Base-by-base conservation (phyloP, 2,888 invertebrate genomes). In the Drosophila suboccidentalis region DNA sequence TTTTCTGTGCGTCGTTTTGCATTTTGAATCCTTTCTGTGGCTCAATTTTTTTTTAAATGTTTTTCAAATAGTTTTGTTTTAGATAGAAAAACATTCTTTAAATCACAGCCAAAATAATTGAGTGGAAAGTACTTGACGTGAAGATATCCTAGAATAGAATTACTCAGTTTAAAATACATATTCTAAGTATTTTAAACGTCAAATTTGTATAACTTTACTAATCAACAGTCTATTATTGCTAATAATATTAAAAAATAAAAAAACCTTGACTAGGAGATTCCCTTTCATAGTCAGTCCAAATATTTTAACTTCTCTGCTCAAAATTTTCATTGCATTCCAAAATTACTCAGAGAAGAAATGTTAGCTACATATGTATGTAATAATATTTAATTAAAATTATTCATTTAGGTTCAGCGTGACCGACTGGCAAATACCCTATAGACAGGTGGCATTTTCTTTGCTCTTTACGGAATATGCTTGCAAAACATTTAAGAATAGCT, bases 21-120 rank as follows among this genome's bases (percentile, higher is more conserved):
- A 64, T 65, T 77, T 68, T 46, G 70, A 51, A 71, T 57, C 60
- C 72, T 67, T 66, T 60, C 59, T 66, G 72, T 22, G 68, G 58
- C 69, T 66, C 67, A 44, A 49, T 71, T 71, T 74, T 26, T 26
- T 26, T 68, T 59, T 22, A 64, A 67, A 73, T 64, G 68, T 38
- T 61, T 68, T 67, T 54, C 10, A 59, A 71, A 80, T 74, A 77
- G 74, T 79, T 79, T 63, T 64, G 57, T 55, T 76, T 58, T 63
- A 44, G 55, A 36, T 9, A n/a, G 26, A 44, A 36, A 55, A 34
- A 55, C 10, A 15, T 44, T 34, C 3, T 19, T 44, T n/a, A 44
- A 55, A 55, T 22, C 34, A 32, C 34, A 44, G 15, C 9, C 22
- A 19, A 19, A 32, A 10, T 19, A 55, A 19, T 6, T 22, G 26